phyloP scores from a whole-genome alignment of 2,888 invertebrate genomes.

The Monopis laevigella region DNA sequence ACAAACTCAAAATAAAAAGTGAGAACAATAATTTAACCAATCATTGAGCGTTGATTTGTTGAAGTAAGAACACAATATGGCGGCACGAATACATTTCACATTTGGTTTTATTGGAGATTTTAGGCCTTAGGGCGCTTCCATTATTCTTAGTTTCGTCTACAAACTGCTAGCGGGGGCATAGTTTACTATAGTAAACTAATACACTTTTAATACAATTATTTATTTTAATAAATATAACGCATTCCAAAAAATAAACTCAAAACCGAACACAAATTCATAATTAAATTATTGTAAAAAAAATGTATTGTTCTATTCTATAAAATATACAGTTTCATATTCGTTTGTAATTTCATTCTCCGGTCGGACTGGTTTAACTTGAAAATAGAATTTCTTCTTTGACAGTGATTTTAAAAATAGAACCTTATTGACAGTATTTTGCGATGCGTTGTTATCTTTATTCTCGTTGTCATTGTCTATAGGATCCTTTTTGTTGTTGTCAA shows the following conservation, averaged over 20 bases:
- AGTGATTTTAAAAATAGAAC: constrained; percentile 19
- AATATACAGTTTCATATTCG: constrained; percentile 25
- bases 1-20: no score
- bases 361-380: constrained; percentile 28
- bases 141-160: no score
- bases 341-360: constrained; percentile 25
- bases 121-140: no score
- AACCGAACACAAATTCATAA: no score
- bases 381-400: constrained; percentile 25
- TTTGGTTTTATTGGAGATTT: no score
- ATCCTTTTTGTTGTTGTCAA: neutral
- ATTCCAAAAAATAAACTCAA: constrained; percentile 1
- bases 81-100: no score
- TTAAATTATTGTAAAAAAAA: neutral
- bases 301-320: constrained; percentile 17
- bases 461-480: neutral
- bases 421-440: constrained; percentile 11
- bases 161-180: no score
- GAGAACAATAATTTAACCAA: no score
- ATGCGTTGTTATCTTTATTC: constrained; percentile 1
- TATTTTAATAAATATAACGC: neutral
- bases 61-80: no score
- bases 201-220: constrained; percentile 12
- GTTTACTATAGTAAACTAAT: no score
- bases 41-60: no score